Percentiles rank a stretch among this genome's conserved stretches.
phyloP scores from a whole-genome alignment of 53 echinoderm and acorn worm species.

The Holothuria leucospilota region DNA sequence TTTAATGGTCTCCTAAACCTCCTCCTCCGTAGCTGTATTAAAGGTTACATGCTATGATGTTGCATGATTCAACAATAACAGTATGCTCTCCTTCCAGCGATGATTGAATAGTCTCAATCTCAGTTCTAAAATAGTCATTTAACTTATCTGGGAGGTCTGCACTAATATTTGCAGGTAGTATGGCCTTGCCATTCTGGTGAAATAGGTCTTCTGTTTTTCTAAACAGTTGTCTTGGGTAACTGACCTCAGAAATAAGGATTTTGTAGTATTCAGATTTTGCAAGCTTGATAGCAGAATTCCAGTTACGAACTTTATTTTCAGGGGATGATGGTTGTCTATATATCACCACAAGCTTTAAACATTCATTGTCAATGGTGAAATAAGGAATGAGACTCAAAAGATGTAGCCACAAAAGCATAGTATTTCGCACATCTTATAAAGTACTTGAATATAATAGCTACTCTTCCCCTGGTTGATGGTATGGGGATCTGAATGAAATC shows the following conservation, averaged over 20 bases:
- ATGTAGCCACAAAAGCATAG: no score
- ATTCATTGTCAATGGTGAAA: background rate
- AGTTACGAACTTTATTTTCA: conserved; percentile 10
- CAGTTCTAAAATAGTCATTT: no score
- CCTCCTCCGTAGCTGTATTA: background rate
- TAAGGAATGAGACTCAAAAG: background rate
- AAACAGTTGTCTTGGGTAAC: no score
- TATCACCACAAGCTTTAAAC: conserved; percentile 13
- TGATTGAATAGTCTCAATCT: no score
- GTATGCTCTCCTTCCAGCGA: background rate
- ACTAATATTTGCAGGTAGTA: conserved; percentile 1
- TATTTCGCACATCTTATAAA: background rate
- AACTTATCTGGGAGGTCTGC: no score
- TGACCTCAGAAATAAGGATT: no score
- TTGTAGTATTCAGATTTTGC: no score
- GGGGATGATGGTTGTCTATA: conserved; percentile 18
- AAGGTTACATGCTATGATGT: background rate
- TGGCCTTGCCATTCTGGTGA: no score
- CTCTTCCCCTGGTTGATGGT: background rate
- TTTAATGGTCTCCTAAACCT: background rate
- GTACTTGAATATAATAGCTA: background rate
- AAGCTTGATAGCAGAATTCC: background rate
- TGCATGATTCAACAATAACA: background rate
- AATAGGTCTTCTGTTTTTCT: no score
- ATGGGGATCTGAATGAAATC: no score